Evolutionary conservation across 2,888 invertebrate genomes (phyloP).

Genomic region (Melinopterus prodromus): DNA sequence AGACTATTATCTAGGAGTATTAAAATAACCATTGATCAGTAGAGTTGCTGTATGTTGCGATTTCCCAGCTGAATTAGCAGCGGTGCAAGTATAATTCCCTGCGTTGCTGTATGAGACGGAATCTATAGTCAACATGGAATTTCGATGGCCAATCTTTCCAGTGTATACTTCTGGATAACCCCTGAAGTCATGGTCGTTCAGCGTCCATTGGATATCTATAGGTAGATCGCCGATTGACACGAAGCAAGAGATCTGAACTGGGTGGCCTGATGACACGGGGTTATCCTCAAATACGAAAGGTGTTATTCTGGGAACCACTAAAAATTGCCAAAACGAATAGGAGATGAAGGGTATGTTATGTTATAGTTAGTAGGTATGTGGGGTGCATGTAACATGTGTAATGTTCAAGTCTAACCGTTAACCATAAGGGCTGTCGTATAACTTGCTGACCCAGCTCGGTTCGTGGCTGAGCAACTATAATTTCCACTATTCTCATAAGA

Average conservation of each 20-base stretch:
- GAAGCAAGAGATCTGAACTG: slow-evolving; percentile 70
- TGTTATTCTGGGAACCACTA: slow-evolving; percentile 76
- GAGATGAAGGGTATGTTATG: slow-evolving; percentile 14
- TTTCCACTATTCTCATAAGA: slow-evolving; percentile 69
- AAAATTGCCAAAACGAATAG: slow-evolving; percentile 36
- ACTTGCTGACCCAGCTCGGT: slow-evolving; percentile 58
- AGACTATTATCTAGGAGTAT: slow-evolving; percentile 13
- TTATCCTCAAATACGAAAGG: slow-evolving; percentile 74
- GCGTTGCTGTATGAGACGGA: slow-evolving; percentile 68
- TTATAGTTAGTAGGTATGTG: neutral
- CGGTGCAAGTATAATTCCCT: slow-evolving; percentile 71
- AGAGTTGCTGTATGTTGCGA: slow-evolving; percentile 66
- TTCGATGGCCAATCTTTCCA: slow-evolving; percentile 67
- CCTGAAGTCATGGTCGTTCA: slow-evolving; percentile 62
- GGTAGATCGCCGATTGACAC: slow-evolving; percentile 75
- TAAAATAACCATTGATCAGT: slow-evolving; percentile 68
- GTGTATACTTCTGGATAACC: slow-evolving; percentile 61
- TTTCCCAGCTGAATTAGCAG: slow-evolving; percentile 67
- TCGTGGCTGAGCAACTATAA: slow-evolving; percentile 71
- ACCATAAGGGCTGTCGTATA: slow-evolving; percentile 66
- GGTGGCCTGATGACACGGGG: slow-evolving; percentile 71
- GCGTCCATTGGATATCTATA: slow-evolving; percentile 73
- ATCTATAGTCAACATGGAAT: slow-evolving; percentile 68
- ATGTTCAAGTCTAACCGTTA: slow-evolving; percentile 67
- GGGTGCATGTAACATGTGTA: neutral